phyloP scores from a whole-genome alignment of 2,113 vertebrate genomes.

The Nesospiza acunhae region DNA sequence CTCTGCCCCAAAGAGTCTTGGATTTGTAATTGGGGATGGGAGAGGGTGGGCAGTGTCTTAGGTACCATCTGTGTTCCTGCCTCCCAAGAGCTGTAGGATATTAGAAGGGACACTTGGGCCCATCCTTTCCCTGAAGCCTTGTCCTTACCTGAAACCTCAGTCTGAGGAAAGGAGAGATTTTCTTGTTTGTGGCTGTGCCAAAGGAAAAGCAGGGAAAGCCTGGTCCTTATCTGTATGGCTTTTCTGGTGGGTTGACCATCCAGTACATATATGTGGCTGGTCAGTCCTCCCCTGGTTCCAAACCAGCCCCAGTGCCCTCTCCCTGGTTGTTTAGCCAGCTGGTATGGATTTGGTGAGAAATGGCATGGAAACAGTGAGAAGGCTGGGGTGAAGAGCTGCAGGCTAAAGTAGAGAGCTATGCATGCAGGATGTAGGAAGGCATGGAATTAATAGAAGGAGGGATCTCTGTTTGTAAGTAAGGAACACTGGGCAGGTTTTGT shows the following conservation, averaged over 20 bases:
- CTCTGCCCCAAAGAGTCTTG: not conserved
- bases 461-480: not conserved
- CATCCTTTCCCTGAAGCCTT: not conserved
- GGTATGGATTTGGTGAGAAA: not conserved
- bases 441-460: not conserved
- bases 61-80: not conserved
- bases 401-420: not conserved
- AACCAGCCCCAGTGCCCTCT: not conserved
- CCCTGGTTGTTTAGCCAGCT: not conserved
- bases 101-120: not conserved
- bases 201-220: not conserved
- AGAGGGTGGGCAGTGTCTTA: not conserved
- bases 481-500: not conserved
- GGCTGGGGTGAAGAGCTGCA: not conserved
- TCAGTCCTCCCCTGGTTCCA: not conserved
- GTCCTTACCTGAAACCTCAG: not conserved
- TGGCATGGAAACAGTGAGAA: not conserved
- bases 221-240: not conserved
- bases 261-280: rapidly evolving
- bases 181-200: not conserved
- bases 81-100: not conserved
- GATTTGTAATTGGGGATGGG: not conserved
- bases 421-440: not conserved
- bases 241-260: not conserved
- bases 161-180: not conserved